Evolutionary conservation across 2,113 vertebrate species (phyloP).

Genomic region (Petromus typicus): DNA sequence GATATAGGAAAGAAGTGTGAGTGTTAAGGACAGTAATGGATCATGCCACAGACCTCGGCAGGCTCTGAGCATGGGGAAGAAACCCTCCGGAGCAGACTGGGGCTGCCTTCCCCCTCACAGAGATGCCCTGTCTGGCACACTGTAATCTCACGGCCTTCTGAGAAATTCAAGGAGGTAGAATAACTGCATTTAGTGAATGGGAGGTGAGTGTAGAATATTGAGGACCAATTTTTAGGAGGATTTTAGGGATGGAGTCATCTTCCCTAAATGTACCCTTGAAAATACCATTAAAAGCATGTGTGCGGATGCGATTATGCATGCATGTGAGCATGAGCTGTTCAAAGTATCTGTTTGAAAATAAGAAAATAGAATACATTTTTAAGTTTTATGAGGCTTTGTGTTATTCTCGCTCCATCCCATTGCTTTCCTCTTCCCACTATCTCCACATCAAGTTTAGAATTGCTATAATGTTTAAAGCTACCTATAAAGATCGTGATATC

Average conservation of each 20-base stretch:
- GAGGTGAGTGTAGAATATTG: not conserved
- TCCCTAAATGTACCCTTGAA: not conserved
- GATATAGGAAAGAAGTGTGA: not conserved
- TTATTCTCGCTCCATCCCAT: not conserved
- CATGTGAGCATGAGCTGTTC: not conserved
- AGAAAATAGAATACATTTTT: conserved; percentile 10
- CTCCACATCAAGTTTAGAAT: not conserved
- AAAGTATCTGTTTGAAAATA: not conserved
- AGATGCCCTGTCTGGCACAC: not conserved
- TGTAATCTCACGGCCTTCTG: not conserved
- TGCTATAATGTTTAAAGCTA: not conserved
- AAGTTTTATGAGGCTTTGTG: not conserved
- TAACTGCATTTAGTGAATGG: not conserved
- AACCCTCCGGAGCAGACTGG: not conserved
- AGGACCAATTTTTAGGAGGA: not conserved
- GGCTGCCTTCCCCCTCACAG: no score
- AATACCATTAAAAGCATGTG: not conserved
- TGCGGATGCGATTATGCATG: not conserved
- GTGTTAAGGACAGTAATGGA: conserved; percentile 53
- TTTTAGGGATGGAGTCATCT: not conserved
- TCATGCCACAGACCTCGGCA: not conserved
- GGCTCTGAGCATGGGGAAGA: not conserved
- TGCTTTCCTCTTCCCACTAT: not conserved
- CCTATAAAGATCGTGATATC: not conserved
- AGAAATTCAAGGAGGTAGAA: not conserved